Percentiles rank a stretch among this genome's conserved stretches.
These are phyloP conservation scores for Noturus placidus DNA, from an alignment of 2,113 vertebrate species.

Conservation along the genomic window DNA sequence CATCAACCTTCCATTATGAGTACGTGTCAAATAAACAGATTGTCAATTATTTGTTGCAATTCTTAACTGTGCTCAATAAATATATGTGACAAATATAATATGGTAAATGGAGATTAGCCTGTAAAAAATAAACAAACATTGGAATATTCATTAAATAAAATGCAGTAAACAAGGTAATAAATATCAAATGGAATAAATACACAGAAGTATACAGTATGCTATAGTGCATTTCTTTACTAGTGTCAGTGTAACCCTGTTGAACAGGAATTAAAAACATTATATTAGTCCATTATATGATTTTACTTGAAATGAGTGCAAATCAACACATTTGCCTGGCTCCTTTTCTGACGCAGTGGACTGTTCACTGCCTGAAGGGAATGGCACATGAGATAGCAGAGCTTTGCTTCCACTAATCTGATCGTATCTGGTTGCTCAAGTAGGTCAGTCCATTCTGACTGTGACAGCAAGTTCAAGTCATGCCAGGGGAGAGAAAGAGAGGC, in stretches of 20 bases:
- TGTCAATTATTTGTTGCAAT: not conserved
- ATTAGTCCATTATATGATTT: not conserved
- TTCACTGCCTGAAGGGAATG: conserved; percentile 7
- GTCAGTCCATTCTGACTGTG: conserved; percentile 62
- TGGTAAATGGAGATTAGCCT: too few species aligned
- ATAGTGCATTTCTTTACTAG: too few species aligned
- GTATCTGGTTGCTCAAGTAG: conserved; percentile 57
- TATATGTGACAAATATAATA: too few species aligned
- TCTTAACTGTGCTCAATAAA: too few species aligned
- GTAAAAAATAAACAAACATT: too few species aligned
- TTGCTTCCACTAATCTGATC: conserved; percentile 49
- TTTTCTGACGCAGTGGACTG: conserved; percentile 40
- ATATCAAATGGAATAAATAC: too few species aligned
- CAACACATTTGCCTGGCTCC: conserved; percentile 26
- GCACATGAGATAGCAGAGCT: conserved; percentile 42
- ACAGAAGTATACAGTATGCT: too few species aligned
- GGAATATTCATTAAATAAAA: too few species aligned
- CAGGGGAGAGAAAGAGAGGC: not conserved
- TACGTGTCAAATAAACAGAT: not conserved
- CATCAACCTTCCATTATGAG: not conserved
- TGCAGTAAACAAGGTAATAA: too few species aligned
- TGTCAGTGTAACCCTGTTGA: not conserved
- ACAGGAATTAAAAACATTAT: not conserved
- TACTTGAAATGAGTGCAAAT: not conserved
- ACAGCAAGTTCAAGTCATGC: conserved; percentile 51